phyloP scores from a whole-genome alignment of 2,888 invertebrate genomes.

The Linyphia triangularis region DNA sequence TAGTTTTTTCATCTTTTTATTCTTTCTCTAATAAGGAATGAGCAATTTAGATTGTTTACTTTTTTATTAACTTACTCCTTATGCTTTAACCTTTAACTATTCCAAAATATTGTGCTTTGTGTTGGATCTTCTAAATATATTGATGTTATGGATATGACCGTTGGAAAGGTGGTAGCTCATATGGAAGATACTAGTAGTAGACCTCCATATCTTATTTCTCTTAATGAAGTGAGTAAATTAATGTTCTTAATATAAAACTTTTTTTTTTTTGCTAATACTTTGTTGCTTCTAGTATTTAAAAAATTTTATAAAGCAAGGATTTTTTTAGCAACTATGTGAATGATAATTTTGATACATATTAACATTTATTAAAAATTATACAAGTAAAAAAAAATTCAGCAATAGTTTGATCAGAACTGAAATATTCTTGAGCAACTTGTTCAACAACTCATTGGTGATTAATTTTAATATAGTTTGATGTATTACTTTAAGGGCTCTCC shows the following conservation, averaged over 20 bases:
- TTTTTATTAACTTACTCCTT: too few relatives aligned
- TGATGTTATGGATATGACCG: slow-evolving; percentile 46
- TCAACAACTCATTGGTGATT: too few relatives aligned
- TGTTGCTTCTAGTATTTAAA: neutral
- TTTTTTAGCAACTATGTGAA: neutral
- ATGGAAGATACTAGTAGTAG: slow-evolving; percentile 18
- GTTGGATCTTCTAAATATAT: slow-evolving; percentile 55
- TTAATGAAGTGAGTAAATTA: slow-evolving; percentile 49
- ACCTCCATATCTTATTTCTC: slow-evolving; percentile 43
- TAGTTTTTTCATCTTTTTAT: neutral
- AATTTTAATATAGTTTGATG: too few relatives aligned
- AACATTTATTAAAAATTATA: too few relatives aligned
- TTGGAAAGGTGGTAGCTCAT: slow-evolving; percentile 46
- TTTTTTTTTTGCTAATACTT: too few relatives aligned
- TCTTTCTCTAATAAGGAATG: neutral
- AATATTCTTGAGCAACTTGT: too few relatives aligned
- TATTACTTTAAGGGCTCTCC: slow-evolving; percentile 74
- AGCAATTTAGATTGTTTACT: too few relatives aligned
- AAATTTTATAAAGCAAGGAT: neutral
- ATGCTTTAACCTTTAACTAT: slow-evolving; percentile 38
- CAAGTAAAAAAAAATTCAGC: too few relatives aligned
- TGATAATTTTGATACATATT: too few relatives aligned
- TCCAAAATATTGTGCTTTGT: slow-evolving; percentile 40
- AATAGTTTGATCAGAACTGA: too few relatives aligned
- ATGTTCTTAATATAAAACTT: neutral